phyloP scores from a whole-genome alignment of 2,888 invertebrate genomes.

The Tromatobia lineatoria region DNA sequence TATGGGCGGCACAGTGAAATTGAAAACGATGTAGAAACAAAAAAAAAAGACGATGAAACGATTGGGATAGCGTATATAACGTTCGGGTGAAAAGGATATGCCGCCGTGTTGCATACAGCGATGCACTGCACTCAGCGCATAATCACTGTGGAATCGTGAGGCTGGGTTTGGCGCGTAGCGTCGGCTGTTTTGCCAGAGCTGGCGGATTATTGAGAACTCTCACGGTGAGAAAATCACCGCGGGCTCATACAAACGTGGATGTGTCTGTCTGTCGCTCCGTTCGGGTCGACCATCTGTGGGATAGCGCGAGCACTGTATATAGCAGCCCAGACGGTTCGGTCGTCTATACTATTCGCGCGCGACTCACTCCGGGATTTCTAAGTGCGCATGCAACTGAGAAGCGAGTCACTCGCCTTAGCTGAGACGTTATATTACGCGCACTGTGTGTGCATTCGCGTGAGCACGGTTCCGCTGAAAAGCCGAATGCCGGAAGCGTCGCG shows the following conservation, averaged over 20 bases:
- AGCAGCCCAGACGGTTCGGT: background rate
- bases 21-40: background rate
- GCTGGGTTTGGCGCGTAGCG: slow-evolving; percentile 53
- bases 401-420: background rate
- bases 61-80: slow-evolving; percentile 4
- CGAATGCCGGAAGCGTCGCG: slow-evolving; percentile 62
- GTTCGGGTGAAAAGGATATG: background rate
- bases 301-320: slow-evolving; percentile 7
- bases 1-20: background rate
- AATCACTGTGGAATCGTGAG: slow-evolving; percentile 70
- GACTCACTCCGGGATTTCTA: slow-evolving; percentile 15
- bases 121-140: slow-evolving; percentile 59
- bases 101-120: slow-evolving; percentile 42
- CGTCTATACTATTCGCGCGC: slow-evolving; percentile 11
- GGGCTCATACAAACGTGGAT: slow-evolving; percentile 37
- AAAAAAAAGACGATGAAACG: background rate
- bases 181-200: slow-evolving; percentile 52
- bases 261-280: slow-evolving; percentile 27
- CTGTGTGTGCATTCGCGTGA: slow-evolving; percentile 33
- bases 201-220: slow-evolving; percentile 71
- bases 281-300: slow-evolving; percentile 31
- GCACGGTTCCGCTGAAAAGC: slow-evolving; percentile 48
- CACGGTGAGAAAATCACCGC: slow-evolving; percentile 71
- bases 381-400: slow-evolving; percentile 10
- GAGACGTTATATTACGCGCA: slow-evolving; percentile 22